These are phyloP conservation scores for Drepanosiphum platanoidis DNA, from an alignment of 2,888 invertebrate genomes.

Conservation along the genomic window DNA sequence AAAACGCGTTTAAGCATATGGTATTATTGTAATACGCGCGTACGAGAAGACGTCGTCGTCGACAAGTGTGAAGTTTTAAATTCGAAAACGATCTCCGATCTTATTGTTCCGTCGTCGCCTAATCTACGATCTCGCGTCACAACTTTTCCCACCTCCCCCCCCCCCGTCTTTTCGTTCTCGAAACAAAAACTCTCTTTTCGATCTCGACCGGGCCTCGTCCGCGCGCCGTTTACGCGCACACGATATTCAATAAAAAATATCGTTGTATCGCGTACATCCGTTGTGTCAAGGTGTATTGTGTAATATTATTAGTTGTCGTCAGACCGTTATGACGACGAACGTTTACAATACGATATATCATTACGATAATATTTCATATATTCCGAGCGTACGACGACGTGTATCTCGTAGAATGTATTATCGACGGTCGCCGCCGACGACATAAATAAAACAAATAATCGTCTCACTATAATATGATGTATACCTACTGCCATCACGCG, in stretches of 20 bases:
- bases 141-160: background rate
- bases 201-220: background rate
- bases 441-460: conserved; percentile 15
- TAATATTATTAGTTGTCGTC: no score
- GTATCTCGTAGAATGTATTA: no score
- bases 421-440: background rate
- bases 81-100: conserved; percentile 51
- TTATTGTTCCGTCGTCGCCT: conserved; percentile 36
- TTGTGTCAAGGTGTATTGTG: no score
- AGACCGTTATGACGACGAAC: background rate
- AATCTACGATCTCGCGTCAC: conserved; percentile 31
- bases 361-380: no score
- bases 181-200: background rate
- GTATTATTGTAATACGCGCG: background rate
- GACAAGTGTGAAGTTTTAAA: conserved; percentile 60
- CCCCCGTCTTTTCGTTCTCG: background rate
- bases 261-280: no score
- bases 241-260: no score
- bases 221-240: no score
- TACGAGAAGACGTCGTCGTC: conserved; percentile 11
- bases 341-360: background rate
- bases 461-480: no score
- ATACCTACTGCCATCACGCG: background rate
- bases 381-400: no score
- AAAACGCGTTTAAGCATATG: background rate